These are phyloP conservation scores for Orius laevigatus DNA, from an alignment of 1,140 invertebrate species.

Conservation along the genomic window DNA sequence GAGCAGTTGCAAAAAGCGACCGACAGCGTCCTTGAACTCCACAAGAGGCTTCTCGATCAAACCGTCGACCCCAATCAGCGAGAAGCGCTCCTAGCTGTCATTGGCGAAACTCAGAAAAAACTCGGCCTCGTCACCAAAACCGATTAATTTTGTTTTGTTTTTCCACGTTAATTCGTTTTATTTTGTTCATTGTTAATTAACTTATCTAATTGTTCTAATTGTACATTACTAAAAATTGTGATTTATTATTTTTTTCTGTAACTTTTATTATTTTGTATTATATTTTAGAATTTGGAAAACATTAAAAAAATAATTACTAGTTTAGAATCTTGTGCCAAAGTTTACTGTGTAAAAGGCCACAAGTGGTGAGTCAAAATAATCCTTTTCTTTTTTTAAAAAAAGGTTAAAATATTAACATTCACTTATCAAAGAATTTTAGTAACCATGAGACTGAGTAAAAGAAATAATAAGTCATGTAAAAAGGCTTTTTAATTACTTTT, in stretches of 20 bases:
- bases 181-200: neutral
- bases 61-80: slow-evolving; percentile 10
- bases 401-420: neutral
- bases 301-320: neutral
- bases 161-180: neutral
- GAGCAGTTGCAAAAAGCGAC: slow-evolving; percentile 43
- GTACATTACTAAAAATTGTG: slow-evolving; percentile 1
- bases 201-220: slow-evolving; percentile 2
- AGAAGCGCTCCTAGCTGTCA: slow-evolving; percentile 15
- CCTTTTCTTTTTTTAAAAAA: neutral
- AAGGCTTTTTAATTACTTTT: too few species aligned
- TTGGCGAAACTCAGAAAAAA: slow-evolving; percentile 18
- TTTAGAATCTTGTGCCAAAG: slow-evolving; percentile 8
- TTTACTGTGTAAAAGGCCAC: slow-evolving; percentile 2
- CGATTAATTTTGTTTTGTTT: neutral
- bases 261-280: slow-evolving; percentile 8
- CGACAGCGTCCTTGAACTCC: slow-evolving; percentile 45
- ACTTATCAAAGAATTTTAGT: slow-evolving; percentile 12
- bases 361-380: neutral
- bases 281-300: slow-evolving; percentile 5
- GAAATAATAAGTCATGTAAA: slow-evolving; percentile 1
- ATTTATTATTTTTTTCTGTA: slow-evolving; percentile 2
- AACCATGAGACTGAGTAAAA: slow-evolving; percentile 15
- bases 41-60: slow-evolving; percentile 36
- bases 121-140: slow-evolving; percentile 6